Conservation (phyloP, 2,797 vertebrate genomes). For the Enteromius anoplus region DNA sequence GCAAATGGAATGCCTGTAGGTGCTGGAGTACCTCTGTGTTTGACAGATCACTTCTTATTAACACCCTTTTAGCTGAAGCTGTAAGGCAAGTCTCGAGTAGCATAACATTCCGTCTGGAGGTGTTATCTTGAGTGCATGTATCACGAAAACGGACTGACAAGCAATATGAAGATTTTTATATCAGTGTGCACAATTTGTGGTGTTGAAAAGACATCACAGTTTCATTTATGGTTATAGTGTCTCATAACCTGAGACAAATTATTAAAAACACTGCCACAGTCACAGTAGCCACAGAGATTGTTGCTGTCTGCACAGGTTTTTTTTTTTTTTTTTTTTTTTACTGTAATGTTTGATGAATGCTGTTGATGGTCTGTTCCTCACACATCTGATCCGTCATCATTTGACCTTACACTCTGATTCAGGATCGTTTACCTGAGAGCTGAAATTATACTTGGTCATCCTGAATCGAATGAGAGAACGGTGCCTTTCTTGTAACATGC, state of each 20-base stretch:
- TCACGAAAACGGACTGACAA: constrained; percentile 1
- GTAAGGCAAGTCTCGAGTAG: neutral
- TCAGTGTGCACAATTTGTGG: constrained; percentile 4
- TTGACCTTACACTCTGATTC: neutral
- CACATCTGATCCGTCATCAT: constrained; percentile 1
- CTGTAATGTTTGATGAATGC: constrained; percentile 3
- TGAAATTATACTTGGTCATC: constrained; percentile 5
- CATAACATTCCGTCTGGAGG: neutral
- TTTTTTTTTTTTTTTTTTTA: neutral
- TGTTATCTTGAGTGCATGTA: neutral
- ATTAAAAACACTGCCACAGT: constrained; percentile 34
- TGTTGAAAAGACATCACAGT: neutral
- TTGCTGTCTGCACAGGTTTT: constrained; percentile 14
- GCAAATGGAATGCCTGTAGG: constrained; percentile 9
- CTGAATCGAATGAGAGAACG: constrained; percentile 51
- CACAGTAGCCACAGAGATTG: constrained; percentile 21
- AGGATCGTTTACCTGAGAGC: constrained; percentile 8
- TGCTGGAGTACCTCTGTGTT: constrained; percentile 1
- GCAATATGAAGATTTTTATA: constrained; percentile 31
- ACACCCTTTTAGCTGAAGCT: neutral
- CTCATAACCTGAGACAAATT: constrained; percentile 1
- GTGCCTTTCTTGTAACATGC: constrained; percentile 69
- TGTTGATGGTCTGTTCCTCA: neutral
- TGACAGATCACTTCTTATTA: constrained; percentile 9
- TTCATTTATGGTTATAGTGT: neutral